A percentile compares a stretch with the other conserved stretches of the same genome.
phyloP scores from a whole-genome alignment of 30 jellyfish, hydroid and myxozoan genomes.

The Pelagia noctiluca region DNA sequence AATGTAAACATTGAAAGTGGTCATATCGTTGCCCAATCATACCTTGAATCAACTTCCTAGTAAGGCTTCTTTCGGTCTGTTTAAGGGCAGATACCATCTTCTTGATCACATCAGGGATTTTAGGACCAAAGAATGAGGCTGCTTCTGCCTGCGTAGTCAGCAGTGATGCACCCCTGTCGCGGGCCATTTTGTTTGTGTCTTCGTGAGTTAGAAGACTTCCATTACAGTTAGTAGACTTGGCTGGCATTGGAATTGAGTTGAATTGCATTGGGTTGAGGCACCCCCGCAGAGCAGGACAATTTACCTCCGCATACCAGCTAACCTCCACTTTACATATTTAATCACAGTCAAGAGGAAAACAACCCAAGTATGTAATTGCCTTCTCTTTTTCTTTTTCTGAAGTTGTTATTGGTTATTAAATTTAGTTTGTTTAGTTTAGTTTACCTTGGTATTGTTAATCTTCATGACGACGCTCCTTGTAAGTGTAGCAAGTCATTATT shows the following conservation, averaged over 20 bases:
- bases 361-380: too few species aligned
- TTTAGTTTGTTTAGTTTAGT: too few species aligned
- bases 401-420: too few species aligned
- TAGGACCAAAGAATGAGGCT: slow-evolving; percentile 88
- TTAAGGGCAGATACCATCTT: slow-evolving; percentile 46
- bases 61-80: slow-evolving; percentile 28
- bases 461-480: too few species aligned
- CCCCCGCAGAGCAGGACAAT: too few species aligned
- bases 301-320: too few species aligned
- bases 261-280: neutral
- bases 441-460: too few species aligned
- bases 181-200: slow-evolving; percentile 79
- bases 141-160: slow-evolving; percentile 78
- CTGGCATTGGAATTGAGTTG: slow-evolving; percentile 5
- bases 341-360: too few species aligned
- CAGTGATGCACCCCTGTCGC: slow-evolving; percentile 86
- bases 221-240: too few species aligned
- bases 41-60: slow-evolving; percentile 87
- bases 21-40: neutral
- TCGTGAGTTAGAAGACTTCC: neutral
- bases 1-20: neutral
- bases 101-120: slow-evolving; percentile 77
- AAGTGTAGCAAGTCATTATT: too few species aligned
- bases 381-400: too few species aligned
- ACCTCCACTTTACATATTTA: too few species aligned